phyloP scores from a whole-genome alignment of 2,797 vertebrate species.

The Dromococcyx pavoninus region DNA sequence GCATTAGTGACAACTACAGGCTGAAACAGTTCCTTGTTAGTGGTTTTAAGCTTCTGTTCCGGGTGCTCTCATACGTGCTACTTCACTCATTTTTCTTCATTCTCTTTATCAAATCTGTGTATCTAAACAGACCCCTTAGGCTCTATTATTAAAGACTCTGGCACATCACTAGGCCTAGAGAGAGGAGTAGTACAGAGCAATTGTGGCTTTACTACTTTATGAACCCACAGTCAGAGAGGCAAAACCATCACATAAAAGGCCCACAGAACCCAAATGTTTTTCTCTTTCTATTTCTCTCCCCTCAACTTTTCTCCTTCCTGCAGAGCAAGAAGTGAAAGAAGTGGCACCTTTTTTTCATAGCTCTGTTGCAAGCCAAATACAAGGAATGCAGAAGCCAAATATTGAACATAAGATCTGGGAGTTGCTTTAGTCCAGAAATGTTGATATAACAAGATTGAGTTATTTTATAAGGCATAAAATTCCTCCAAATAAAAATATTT shows the following conservation, averaged over 20 bases:
- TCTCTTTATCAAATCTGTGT: neutral
- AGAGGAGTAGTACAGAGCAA: neutral
- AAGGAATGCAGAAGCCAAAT: neutral
- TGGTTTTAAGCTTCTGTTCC: neutral
- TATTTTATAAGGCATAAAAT: neutral
- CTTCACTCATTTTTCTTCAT: neutral
- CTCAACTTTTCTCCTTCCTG: neutral
- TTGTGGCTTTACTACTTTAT: neutral
- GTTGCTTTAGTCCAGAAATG: neutral
- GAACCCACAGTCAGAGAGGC: neutral
- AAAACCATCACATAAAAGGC: neutral
- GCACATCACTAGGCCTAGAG: neutral
- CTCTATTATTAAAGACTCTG: neutral
- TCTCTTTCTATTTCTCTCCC: neutral
- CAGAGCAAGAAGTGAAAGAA: neutral
- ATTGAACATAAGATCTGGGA: neutral
- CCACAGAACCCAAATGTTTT: neutral
- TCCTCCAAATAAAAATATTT: slow-evolving; percentile 15
- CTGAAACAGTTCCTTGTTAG: neutral
- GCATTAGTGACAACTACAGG: neutral
- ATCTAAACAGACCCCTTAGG: neutral
- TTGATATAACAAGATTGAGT: neutral
- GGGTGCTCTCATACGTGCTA: neutral
- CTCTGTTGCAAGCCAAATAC: neutral
- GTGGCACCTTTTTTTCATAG: neutral